Evolutionary conservation across 2,113 vertebrate species (phyloP), one percentile per base, ranked within the genome.

Genomic region (Scophthalmus maximus): DNA sequence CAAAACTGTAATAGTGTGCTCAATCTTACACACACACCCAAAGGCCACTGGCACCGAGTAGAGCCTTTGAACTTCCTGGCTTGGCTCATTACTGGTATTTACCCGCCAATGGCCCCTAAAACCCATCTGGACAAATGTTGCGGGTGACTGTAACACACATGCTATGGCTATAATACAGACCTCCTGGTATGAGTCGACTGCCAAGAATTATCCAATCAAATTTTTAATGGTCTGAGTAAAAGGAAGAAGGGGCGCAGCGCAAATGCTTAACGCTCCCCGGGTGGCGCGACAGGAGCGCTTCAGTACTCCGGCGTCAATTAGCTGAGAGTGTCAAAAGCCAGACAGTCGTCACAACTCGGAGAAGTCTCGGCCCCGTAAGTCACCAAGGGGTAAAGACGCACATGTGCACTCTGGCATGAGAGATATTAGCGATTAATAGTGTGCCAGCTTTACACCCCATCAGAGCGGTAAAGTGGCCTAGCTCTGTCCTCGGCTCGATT

Each of bases 401-500:
- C 53, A 57, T 26, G 29, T 15, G 20, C 59, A 34, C 50, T 69
- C 8, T 56, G 51, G 57, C 49, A 78, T 2, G 7, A 58, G 60
- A 74, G 23, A 77, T 66, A 62, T 46, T 36, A 26, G 40, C 71
- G 75, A 83, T 83, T 77, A 87, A 87, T 81, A 84, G 82, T 84
- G 77, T 40, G 61, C 59, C 11, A 83, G 69, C 69, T 83, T 85
- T 61, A 62, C n/a, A n/a, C 42, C 64, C 59, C 63, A 62, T 64
- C 46, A 64, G 56, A 60, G 49, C 53, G 46, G 77, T 27, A 44
- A 71, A 73, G n/a, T n/a, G n/a, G n/a, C n/a, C n/a, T n/a, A n/a
- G n/a, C n/a, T n/a, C n/a, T n/a, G n/a, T n/a, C n/a, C 40, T 47
- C 42, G 11, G 53, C 73, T 70, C 81, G 62, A 87, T 69, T 83